Evolutionary conservation across 2,113 vertebrate species (phyloP).

Genomic region (Microcebus jonahi): DNA sequence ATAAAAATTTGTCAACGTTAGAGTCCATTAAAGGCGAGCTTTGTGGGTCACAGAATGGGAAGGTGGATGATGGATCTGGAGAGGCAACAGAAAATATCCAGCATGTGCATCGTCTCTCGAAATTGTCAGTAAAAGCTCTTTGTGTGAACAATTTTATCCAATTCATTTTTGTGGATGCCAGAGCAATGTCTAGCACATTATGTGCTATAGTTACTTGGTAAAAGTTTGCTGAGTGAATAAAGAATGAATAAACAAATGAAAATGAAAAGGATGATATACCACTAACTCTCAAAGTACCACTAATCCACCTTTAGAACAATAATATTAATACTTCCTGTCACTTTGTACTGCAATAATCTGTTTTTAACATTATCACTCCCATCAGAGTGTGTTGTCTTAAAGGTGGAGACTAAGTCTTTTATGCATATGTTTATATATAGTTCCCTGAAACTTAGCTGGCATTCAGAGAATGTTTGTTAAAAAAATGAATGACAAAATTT

Average conservation of each 20-base stretch:
- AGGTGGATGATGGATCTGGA: not conserved
- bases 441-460: not conserved
- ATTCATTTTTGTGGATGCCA: not conserved
- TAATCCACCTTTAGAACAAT: not conserved
- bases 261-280: not conserved
- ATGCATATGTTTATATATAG: not conserved
- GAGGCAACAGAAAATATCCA: not conserved
- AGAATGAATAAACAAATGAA: conserved; percentile 42
- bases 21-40: not conserved
- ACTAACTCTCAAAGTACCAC: not conserved
- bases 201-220: not conserved
- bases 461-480: conserved; percentile 54
- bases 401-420: not conserved
- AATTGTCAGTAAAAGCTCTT: not conserved
- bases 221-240: conserved; percentile 28
- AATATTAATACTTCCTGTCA: not conserved
- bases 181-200: not conserved
- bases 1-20: not conserved
- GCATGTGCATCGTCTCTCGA: not conserved
- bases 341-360: not conserved
- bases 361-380: not conserved
- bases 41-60: not conserved
- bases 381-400: conserved; percentile 32
- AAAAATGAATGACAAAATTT: conserved; percentile 43
- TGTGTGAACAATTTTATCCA: not conserved